Base-by-base conservation (phyloP, 1,140 invertebrate species). In the honey bee (Apis mellifera) region DNA sequence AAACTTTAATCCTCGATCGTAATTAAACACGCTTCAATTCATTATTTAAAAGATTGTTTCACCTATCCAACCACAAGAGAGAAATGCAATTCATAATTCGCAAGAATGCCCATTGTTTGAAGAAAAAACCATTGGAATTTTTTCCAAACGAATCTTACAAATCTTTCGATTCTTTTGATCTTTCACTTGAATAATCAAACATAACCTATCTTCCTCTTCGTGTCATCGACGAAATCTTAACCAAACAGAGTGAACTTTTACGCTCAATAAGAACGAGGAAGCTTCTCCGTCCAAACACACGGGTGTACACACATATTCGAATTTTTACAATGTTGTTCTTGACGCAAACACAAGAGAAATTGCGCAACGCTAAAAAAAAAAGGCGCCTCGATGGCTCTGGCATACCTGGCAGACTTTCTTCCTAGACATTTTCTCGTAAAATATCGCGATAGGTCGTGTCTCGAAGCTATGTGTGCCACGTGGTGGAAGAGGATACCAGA, bases 391-490 rank as follows among this genome's bases (percentile, higher is more conserved):
- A n/a, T n/a, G 4, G 5, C 11, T 66, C 54, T 73, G 64, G 9
- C 42, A 69, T 71, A 68, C 80, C 74, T 70, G 4, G 4, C n/a
- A 59, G 68, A 74, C 75, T 83, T 79, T 85, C 82, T 83, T 83
- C 50, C 17, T n/a, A 60, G 52, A 62, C 65, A 66, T 48, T 78
- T 71, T 32, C 52, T 78, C 66, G 75, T 78, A 64, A 78, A 75
- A 82, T 83, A 78, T 48, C 52, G 52, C 59, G 66, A 72, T 72
- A 73, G 65, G 79, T 82, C 70, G 83, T 76, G 78, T 77, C 81
- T 76, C 50, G 85, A 87, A 87, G 81, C 32, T 88, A 88, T 88
- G 86, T 87, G 76, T 84, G 85, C 62, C 86, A 78, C 69, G 68
- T 71, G 76, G 50, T 54, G 74, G 32, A 80, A 74, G 79, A 78